Percentiles rank a stretch among this genome's conserved stretches.
Conservation (phyloP, 1,140 invertebrate species). For the Zaprionus vittiger region DNA sequence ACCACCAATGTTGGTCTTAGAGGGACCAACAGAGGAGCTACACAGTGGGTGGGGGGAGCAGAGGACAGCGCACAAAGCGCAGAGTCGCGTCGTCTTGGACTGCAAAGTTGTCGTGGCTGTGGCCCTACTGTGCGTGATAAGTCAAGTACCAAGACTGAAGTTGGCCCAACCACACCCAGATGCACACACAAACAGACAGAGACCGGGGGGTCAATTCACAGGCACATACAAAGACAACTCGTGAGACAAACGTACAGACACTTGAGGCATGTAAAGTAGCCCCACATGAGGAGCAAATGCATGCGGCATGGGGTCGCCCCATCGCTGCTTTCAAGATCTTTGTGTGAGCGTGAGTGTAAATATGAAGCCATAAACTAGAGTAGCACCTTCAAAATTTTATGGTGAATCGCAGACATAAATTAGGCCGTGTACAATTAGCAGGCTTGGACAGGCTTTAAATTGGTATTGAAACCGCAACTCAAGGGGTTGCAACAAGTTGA, state of each 20-base stretch:
- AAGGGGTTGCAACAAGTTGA: neutral
- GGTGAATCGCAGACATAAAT: conserved; percentile 4
- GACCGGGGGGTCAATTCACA: conserved; percentile 17
- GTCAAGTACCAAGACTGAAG: conserved; percentile 73
- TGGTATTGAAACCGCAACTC: neutral
- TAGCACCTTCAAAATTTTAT: conserved; percentile 8
- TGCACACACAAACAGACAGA: neutral
- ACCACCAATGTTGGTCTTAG: neutral
- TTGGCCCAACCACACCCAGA: conserved; percentile 47
- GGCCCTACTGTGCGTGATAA: conserved; percentile 72
- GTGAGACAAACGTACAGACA: conserved; percentile 26
- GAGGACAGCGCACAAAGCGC: conserved; percentile 34
- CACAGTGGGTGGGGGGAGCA: too few species aligned
- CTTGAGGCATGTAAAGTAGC: conserved; percentile 65
- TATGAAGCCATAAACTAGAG: neutral
- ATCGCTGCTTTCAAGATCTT: neutral
- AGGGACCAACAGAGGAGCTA: neutral
- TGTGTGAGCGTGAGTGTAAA: conserved; percentile 3
- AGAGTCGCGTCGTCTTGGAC: conserved; percentile 57
- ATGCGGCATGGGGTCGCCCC: neutral
- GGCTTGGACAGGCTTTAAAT: neutral
- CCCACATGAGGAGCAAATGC: conserved; percentile 40
- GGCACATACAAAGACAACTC: conserved; percentile 8
- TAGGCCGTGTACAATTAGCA: neutral
- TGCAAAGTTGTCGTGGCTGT: conserved; percentile 59